Evolutionary conservation across 1,140 invertebrate species (phyloP), one percentile per base, ranked within the genome.

Genomic region (Cotesia vestalis): DNA sequence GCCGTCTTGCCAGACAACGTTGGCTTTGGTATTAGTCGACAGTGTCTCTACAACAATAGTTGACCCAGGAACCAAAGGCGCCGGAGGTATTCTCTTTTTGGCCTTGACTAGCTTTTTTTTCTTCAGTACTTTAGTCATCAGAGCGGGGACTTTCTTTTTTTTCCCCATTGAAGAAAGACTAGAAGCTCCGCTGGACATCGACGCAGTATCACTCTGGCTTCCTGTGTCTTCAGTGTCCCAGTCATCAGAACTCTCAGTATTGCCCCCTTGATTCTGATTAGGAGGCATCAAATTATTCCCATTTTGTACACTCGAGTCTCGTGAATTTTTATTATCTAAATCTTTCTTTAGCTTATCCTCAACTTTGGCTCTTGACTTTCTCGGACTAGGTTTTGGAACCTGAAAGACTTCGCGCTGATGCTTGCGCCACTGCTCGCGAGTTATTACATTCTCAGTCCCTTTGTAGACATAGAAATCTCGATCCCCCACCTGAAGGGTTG

Each of bases 401-500:
- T 85, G 83, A 76, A 80, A 84, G 20, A 80, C 66, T 35, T 88
- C 85, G 69, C 83, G 81, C 60, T 88, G 84, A 27, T 83, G 81
- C 40, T 86, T 86, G n/a, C 86, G 83, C 90, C 91, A 91, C 63
- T 90, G 88, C 66, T 90, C 88, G 40, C 89, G 83, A 0, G 87
- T 88, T 55, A 90, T 85, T 8, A 91, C 81, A 46, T 85, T 83
- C 73, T 93, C 91, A 40, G 83, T 81, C 6, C 89, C 88, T 80
- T 89, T 89, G 36, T 92, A 86, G 1, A 86, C 85, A 83, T 93
- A 93, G 77, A 89, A 90, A 78, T 92, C 93, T 73, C 93, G 89
- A 86, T 97, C 95, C 59, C 94, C 95, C 51, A 97, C 92, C 88
- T 96, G 95, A 59, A 95, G 88, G 59, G 94, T 94, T 80, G 94